Evolutionary conservation across 2,888 invertebrate species (phyloP).

Genomic region (Euproctis similis): DNA sequence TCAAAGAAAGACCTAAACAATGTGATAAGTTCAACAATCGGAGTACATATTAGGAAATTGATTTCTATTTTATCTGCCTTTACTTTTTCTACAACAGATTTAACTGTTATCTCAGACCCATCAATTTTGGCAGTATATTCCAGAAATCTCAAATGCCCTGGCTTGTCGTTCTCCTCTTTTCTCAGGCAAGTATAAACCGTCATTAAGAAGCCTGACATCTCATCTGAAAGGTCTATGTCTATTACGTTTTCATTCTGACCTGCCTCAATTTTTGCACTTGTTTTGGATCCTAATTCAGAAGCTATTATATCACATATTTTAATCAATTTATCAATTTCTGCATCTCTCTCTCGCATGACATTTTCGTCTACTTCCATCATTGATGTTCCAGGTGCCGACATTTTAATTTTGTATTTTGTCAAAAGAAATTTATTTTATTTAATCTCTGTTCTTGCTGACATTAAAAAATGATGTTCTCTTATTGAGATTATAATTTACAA

Average conservation of each 20-base stretch:
- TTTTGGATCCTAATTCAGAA: neutral
- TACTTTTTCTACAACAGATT: neutral
- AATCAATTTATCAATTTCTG: neutral
- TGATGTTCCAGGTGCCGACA: too few relatives aligned
- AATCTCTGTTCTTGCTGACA: too few relatives aligned
- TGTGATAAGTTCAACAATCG: slow-evolving; percentile 14
- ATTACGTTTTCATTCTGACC: neutral
- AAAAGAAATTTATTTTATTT: too few relatives aligned
- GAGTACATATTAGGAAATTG: slow-evolving; percentile 5
- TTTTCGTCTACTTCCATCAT: neutral
- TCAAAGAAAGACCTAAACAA: slow-evolving; percentile 12
- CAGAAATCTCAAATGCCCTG: neutral
- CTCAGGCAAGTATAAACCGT: slow-evolving; percentile 6
- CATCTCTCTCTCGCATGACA: neutral
- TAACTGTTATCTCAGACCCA: neutral
- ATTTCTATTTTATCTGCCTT: neutral
- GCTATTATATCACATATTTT: neutral
- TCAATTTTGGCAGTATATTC: neutral
- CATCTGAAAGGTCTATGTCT: slow-evolving; percentile 1
- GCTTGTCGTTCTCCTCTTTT: neutral
- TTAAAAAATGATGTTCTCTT: too few relatives aligned
- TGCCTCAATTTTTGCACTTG: neutral
- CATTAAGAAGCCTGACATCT: slow-evolving; percentile 10
- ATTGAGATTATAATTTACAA: too few relatives aligned
- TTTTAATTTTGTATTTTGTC: too few relatives aligned